Evolutionary conservation across 2,888 invertebrate species (phyloP).

Genomic region (Hypomecis atomaria): DNA sequence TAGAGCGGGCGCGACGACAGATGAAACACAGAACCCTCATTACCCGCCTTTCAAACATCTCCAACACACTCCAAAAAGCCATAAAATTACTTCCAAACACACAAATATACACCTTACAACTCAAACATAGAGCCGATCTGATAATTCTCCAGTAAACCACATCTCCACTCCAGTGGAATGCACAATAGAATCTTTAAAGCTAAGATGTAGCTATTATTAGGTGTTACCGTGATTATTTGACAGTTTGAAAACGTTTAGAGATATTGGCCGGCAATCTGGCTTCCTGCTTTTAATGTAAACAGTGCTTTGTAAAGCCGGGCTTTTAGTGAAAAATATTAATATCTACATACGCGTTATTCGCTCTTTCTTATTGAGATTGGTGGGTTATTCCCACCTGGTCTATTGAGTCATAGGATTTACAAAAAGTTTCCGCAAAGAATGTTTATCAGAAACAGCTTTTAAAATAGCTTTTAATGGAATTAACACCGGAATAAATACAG

Average conservation of each 20-base stretch:
- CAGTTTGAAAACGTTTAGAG: conserved; percentile 85
- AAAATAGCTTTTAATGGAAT: conserved; percentile 8
- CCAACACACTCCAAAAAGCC: conserved; percentile 66
- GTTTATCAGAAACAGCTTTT: not conserved
- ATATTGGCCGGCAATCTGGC: conserved; percentile 82
- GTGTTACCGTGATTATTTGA: conserved; percentile 83
- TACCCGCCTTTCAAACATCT: conserved; percentile 71
- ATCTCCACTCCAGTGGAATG: conserved; percentile 60
- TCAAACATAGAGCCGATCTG: conserved; percentile 38
- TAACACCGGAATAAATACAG: not conserved
- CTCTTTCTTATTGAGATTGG: conserved; percentile 61
- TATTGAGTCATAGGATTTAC: conserved; percentile 37
- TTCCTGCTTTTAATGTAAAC: conserved; percentile 81
- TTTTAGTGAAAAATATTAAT: conserved; percentile 65
- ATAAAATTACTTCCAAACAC: conserved; percentile 57
- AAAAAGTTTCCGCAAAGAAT: conserved; percentile 21
- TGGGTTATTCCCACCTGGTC: conserved; percentile 38
- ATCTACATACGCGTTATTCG: conserved; percentile 61
- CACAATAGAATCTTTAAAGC: conserved; percentile 77
- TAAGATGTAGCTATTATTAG: conserved; percentile 79
- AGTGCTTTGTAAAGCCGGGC: conserved; percentile 63
- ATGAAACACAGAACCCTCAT: conserved; percentile 74
- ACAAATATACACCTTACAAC: conserved; percentile 53
- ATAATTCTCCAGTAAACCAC: conserved; percentile 39
- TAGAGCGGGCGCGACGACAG: conserved; percentile 70